phyloP scores from a whole-genome alignment of 2,888 invertebrate genomes.

The Acronicta aceris region DNA sequence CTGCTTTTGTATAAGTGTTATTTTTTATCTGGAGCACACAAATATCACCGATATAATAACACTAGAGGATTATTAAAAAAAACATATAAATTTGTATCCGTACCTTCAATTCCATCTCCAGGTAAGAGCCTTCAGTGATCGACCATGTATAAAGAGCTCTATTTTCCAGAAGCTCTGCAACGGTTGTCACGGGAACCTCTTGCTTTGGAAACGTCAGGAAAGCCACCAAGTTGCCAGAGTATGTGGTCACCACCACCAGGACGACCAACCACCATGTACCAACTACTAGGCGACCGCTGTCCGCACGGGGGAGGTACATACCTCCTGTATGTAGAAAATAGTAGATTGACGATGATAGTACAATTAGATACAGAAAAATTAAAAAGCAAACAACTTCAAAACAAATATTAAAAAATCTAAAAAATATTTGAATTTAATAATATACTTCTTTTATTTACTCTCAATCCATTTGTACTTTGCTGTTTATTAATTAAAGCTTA shows the following conservation, averaged over 20 bases:
- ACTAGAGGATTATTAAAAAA: background rate
- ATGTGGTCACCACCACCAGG: constrained; percentile 96
- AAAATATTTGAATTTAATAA: no score
- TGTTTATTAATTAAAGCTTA: no score
- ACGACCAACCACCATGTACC: constrained; percentile 98
- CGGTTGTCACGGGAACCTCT: constrained; percentile 91
- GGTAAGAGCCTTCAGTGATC: constrained; percentile 92
- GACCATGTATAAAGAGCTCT: constrained; percentile 92
- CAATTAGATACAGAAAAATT: background rate
- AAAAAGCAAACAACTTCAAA: background rate
- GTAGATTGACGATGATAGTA: no score
- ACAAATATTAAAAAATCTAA: no score
- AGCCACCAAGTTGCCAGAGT: constrained; percentile 97
- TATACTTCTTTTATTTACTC: no score
- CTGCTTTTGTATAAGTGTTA: no score
- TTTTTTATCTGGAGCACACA: no score
- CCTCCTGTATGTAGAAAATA: constrained; percentile 90
- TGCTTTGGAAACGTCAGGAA: constrained; percentile 97
- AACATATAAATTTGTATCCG: background rate
- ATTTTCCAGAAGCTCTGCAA: constrained; percentile 91
- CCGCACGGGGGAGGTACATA: constrained; percentile 95
- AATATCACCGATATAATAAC: no score
- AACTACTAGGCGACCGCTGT: constrained; percentile 95
- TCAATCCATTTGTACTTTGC: no score
- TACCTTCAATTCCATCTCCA: constrained; percentile 90